Evolutionary conservation across 2,888 invertebrate genomes (phyloP), one percentile per base, ranked within the genome.

Genomic region (Amphipyra berbera): DNA sequence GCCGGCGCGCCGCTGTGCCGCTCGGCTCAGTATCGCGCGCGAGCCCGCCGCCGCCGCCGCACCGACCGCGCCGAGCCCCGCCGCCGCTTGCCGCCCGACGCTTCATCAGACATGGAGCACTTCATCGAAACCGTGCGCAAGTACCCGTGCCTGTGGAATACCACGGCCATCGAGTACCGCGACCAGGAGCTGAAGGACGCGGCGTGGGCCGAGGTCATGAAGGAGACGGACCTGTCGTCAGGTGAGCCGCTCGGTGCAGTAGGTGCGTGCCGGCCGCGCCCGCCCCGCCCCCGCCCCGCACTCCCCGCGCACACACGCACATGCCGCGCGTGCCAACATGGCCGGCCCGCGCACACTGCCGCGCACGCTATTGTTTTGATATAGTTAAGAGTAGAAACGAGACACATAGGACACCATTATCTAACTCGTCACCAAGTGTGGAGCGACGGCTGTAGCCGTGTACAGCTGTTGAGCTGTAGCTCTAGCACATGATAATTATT

Each of bases 111-210:
- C 83, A 94, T 93, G 94, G 94, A 94, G 79, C 93, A 88, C 78
- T 88, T 94, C 87, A 94, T 94, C 68, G 92, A 88, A 79, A 86
- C 90, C 73, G 93, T 94, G 79, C 92, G 90, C 88, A 87, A 87
- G 83, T 94, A 93, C 86, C 92, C 94, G 56, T 94, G 94, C 85
- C 90, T 94, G 68, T 94, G 94, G 94, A 93, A 94, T 87, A 93
- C 92, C 79, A 87, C 90, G 65, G 92, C 93, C 82, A 90, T 91
- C 82, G 94, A 94, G 87, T 94, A 94, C 86, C 90, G 93, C 82
- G 94, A 94, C 87, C 94, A 93, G 86, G 94, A 94, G 89, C 89
- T 94, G 58, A 94, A 94, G 87, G 94, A 94, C 84, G 93, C 94
- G 66, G 94, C 94, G 58, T 94, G 94, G 94, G 83, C 91, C 61